Percentiles rank a stretch among this genome's conserved stretches.
These are phyloP conservation scores for Galerucella pusilla DNA, from an alignment of 2,888 invertebrate species.

Conservation along the genomic window DNA sequence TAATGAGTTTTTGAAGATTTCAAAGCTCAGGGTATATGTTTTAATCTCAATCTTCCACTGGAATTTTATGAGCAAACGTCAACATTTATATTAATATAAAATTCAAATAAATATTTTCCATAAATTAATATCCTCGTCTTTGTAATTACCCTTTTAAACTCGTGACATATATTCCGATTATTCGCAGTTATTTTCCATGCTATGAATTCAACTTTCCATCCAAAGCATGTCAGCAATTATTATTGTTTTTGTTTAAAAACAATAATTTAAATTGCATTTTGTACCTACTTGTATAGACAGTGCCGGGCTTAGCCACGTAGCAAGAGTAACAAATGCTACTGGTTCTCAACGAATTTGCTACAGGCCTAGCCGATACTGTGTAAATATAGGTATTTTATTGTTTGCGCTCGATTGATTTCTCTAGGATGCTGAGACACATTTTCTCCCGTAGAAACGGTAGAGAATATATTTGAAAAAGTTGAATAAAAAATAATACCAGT, in stretches of 20 bases:
- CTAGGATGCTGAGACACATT: neutral
- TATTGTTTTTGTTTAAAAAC: neutral
- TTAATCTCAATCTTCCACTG: too few relatives aligned
- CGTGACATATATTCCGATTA: neutral
- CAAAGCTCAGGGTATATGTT: too few relatives aligned
- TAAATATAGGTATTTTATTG: constrained; percentile 14
- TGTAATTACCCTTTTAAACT: constrained; percentile 6
- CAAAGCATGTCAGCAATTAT: neutral
- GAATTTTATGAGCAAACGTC: too few relatives aligned
- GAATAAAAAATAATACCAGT: too few relatives aligned
- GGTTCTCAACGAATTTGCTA: too few relatives aligned
- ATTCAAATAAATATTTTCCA: neutral
- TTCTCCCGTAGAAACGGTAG: constrained; percentile 17
- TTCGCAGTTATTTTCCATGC: neutral
- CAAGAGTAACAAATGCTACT: too few relatives aligned
- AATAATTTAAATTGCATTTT: constrained; percentile 13
- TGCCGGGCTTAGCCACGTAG: too few relatives aligned
- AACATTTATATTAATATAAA: too few relatives aligned
- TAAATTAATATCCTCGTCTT: neutral
- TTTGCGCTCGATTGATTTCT: constrained; percentile 26
- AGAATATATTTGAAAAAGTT: neutral
- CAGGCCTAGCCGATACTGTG: too few relatives aligned
- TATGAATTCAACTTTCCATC: neutral
- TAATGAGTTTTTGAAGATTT: too few relatives aligned
- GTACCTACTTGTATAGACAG: neutral